Evolutionary conservation across 2,888 invertebrate species (phyloP), one percentile per base, ranked within the genome.

Genomic region (Dryococelus australis): DNA sequence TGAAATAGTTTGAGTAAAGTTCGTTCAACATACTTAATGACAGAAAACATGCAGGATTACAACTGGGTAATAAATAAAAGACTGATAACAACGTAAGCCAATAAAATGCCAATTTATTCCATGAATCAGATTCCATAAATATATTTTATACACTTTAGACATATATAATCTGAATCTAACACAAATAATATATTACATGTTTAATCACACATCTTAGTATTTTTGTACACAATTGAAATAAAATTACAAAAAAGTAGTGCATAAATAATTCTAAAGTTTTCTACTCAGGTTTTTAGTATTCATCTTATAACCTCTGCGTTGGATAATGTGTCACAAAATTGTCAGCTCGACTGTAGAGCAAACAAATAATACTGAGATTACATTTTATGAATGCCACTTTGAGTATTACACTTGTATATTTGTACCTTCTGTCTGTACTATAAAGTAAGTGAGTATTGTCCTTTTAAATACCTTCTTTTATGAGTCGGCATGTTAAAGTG

Each of bases 91-190:
- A 24, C n/a, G n/a, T 24, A 65, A 16, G 0, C n/a, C 65, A 65
- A n/a, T 65, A 24, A 65, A 65, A 65, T 47, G 16, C 65, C 8
- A 51, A n/a, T 65, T 65, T 65, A 65, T 65, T 65, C 20, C 65
- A 65, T 65, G 65, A n/a, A 65, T 65, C 65, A 65, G 8, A 1
- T 65, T 65, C n/a, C n/a, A n/a, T 65, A 65, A 65, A 65, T 65
- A 65, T 24, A 65, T n/a, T 65, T 65, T 65, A n/a, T 65, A n/a
- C 65, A 65, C 8, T n/a, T n/a, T n/a, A 65, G 4, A 65, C 8
- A 65, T 51, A 51, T 65, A 65, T 65, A 65, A n/a, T 65, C n/a
- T 65, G n/a, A 65, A 24, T 65, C n/a, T 65, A 65, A 65, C n/a
- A 65, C 65, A 65, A 20, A 65, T 65, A 20, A 65, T 65, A 65